Conservation (phyloP, 1,140 invertebrate genomes). For the Vanessa atalanta region DNA sequence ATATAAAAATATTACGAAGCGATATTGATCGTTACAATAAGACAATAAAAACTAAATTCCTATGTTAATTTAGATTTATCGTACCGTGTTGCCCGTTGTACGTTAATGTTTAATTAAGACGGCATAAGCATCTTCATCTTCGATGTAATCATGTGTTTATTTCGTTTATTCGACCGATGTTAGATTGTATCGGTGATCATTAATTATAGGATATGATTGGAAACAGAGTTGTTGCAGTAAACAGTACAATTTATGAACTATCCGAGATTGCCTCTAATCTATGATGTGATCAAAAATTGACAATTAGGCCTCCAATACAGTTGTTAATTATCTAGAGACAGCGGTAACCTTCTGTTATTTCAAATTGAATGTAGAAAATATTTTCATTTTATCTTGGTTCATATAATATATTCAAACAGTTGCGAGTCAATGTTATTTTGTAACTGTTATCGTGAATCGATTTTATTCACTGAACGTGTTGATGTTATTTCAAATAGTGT, state of each 20-base stretch:
- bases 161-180: slow-evolving; percentile 40
- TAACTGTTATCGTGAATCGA: no score
- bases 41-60: not conserved
- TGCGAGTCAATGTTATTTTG: no score
- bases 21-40: not conserved
- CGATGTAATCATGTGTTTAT: slow-evolving; percentile 45
- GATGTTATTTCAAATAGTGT: no score
- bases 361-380: not conserved
- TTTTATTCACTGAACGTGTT: no score
- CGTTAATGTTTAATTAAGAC: slow-evolving; percentile 49
- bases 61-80: not conserved
- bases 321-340: slow-evolving; percentile 6
- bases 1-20: not conserved
- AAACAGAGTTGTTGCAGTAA: slow-evolving; percentile 35
- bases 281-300: slow-evolving; percentile 20
- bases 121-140: slow-evolving; percentile 39
- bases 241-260: slow-evolving; percentile 28
- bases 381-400: not conserved
- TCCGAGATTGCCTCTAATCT: slow-evolving; percentile 18
- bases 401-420: no score
- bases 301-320: slow-evolving; percentile 15
- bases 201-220: slow-evolving; percentile 45
- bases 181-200: slow-evolving; percentile 41
- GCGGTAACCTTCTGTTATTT: not conserved
- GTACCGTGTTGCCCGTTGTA: not conserved